A percentile compares a stretch with the other conserved stretches of the same genome.
These are phyloP conservation scores for Mayetiola destructor DNA, from an alignment of 2,888 invertebrate genomes.

Conservation along the genomic window DNA sequence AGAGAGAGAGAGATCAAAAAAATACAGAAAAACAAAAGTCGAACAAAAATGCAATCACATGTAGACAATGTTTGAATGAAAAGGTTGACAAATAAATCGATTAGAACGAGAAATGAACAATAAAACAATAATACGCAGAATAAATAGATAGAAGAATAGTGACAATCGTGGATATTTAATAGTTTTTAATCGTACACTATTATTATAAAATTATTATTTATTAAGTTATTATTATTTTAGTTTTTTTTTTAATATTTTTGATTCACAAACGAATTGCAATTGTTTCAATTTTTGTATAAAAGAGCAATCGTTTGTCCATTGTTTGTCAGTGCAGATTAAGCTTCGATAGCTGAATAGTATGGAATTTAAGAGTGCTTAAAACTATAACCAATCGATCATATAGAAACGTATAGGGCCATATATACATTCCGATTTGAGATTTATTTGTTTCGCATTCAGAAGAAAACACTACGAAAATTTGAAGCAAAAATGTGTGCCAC, in stretches of 20 bases:
- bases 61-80: too few species aligned
- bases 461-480: too few species aligned
- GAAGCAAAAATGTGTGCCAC: conserved; percentile 12
- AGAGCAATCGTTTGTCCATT: conserved; percentile 3
- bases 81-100: too few species aligned
- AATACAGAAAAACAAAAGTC: neutral
- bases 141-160: neutral
- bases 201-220: conserved; percentile 6
- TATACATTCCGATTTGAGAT: too few species aligned
- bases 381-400: too few species aligned
- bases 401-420: too few species aligned
- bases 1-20: neutral
- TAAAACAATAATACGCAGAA: too few species aligned
- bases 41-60: too few species aligned
- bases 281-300: neutral
- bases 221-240: neutral
- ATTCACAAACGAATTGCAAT: neutral
- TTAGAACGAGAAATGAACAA: too few species aligned
- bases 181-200: neutral
- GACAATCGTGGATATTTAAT: too few species aligned
- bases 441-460: too few species aligned
- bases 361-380: too few species aligned
- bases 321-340: conserved; percentile 7
- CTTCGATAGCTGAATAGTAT: conserved; percentile 2
- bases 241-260: neutral